Evolutionary conservation across 2,888 invertebrate species (phyloP), one percentile per base, ranked within the genome.

Genomic region (Hipparchia sbordonii): DNA sequence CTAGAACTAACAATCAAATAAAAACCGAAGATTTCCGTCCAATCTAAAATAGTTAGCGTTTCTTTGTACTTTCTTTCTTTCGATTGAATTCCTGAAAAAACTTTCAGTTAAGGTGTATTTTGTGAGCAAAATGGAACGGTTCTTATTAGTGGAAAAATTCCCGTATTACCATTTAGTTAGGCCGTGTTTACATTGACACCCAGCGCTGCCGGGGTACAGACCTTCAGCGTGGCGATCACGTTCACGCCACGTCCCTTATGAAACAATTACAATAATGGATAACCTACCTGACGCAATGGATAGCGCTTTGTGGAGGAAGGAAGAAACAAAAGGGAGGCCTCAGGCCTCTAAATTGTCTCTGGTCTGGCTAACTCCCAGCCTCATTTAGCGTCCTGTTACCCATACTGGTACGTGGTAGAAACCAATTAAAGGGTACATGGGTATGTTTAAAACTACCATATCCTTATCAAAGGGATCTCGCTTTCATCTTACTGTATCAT

Each of bases 31-130:
- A 12, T 52, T 52, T 12, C 33, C 10, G 33, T 51, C 13, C 65
- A 12, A 65, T 65, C 65, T 65, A 51, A 63, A 65, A n/a, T 23
- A 12, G 48, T 62, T 4, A 48, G 12, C 23, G 33, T 52, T 51
- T 63, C 23, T 63, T 63, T 52, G 1, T 5, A 6, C 52, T 0
- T 10, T 65, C 65, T 33, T 39, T 65, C 33, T 52, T 39, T 33
- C 65, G 13, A 13, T 46, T 62, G 62, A 62, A 62, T 46, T 39
- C 46, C 13, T 62, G 8, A 46, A 62, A 62, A 62, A 62, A 7
- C 6, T 61, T 48, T 48, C 9, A 9, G 13, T 13, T 13, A 46
- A 62, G 46, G 46, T 48, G 8, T 62, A 46, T 62, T 62, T 46
- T 46, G 6, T 2, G 46, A 45, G 7, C 45, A 57, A 57, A 48